Percentiles rank a stretch among this genome's conserved stretches.
Conservation (phyloP, 2,797 vertebrate species). For the Onychomys arenicola region DNA sequence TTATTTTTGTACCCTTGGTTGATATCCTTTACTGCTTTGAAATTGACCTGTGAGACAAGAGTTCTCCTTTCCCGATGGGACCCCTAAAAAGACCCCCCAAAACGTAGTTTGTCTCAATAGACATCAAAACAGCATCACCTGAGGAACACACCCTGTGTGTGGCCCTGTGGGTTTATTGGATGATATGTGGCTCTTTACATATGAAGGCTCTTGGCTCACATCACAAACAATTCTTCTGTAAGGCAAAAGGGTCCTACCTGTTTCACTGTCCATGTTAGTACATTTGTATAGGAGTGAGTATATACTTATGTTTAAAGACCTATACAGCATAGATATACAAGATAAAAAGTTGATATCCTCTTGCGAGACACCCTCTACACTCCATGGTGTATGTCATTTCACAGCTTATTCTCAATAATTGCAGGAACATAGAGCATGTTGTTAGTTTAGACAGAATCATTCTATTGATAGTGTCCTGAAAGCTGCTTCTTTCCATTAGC, state of each 20-base stretch:
- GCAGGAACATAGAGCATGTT: background rate
- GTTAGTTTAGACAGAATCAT: background rate
- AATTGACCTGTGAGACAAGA: background rate
- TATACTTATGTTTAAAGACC: background rate
- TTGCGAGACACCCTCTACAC: background rate
- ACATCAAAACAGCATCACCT: background rate
- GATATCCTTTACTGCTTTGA: background rate
- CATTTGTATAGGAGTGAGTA: too few relatives aligned
- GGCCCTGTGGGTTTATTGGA: accelerated
- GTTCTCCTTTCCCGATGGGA: background rate
- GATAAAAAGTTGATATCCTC: background rate
- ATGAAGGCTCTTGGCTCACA: accelerated
- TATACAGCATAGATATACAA: background rate
- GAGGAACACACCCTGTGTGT: accelerated
- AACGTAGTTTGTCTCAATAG: background rate
- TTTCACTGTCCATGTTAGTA: background rate
- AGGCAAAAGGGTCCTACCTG: accelerated
- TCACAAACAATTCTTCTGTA: background rate
- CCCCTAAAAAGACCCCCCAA: too few relatives aligned
- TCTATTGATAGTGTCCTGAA: background rate
- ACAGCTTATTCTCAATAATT: background rate
- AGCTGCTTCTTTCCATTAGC: background rate
- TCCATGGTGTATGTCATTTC: background rate
- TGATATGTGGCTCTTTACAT: accelerated
- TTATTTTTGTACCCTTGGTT: background rate